These are phyloP conservation scores for Ormyrus rosae DNA, from an alignment of 2,888 invertebrate genomes.

Conservation along the genomic window DNA sequence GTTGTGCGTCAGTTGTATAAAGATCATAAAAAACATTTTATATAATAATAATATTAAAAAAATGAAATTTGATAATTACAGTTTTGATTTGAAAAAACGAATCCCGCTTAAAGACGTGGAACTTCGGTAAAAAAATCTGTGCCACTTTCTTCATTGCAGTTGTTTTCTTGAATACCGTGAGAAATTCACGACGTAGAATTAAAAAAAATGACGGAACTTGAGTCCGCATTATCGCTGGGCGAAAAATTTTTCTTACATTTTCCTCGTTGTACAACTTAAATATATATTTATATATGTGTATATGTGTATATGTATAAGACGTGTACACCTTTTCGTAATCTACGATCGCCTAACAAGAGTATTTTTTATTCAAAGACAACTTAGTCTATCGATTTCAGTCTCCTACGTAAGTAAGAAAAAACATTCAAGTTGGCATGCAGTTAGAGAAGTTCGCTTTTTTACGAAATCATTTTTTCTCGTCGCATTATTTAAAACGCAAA, in stretches of 20 bases:
- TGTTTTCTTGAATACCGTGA: neutral
- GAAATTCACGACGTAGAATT: conserved; percentile 15
- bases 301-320: conserved; percentile 27
- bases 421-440: conserved; percentile 55
- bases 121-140: conserved; percentile 13
- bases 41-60: too few species aligned
- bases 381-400: conserved; percentile 57
- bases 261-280: conserved; percentile 54
- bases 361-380: conserved; percentile 58
- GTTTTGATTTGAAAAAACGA: conserved; percentile 31
- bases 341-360: conserved; percentile 54
- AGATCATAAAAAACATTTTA: too few species aligned
- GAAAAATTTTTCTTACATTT: conserved; percentile 44
- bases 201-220: conserved; percentile 1
- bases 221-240: conserved; percentile 20
- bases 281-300: conserved; percentile 48
- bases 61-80: neutral
- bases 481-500: conserved; percentile 21
- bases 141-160: neutral
- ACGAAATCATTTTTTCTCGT: conserved; percentile 38
- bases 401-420: conserved; percentile 56
- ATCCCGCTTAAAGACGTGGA: conserved; percentile 34
- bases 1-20: too few species aligned
- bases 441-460: conserved; percentile 51
- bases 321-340: conserved; percentile 55